phyloP scores from a whole-genome alignment of 2,888 invertebrate genomes.

The Eubasilissa splendida region DNA sequence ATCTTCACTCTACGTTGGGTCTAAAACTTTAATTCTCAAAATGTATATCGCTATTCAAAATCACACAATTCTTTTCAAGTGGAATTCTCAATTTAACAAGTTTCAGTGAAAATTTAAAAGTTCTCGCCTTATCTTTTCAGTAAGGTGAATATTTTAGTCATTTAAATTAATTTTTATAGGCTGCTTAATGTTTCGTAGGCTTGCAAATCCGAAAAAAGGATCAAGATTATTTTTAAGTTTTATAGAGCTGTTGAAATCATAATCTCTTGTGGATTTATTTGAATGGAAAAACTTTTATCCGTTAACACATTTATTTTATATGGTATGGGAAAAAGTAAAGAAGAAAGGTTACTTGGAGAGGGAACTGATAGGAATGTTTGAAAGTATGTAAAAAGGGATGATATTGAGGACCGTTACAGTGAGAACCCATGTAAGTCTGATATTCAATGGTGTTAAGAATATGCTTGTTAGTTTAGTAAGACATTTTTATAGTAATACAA shows the following conservation, averaged over 20 bases:
- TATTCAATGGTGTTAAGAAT: too few species aligned
- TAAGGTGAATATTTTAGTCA: conserved; percentile 32
- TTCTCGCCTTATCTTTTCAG: conserved; percentile 32
- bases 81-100: conserved; percentile 4
- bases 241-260: not conserved
- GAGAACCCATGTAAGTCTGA: too few species aligned
- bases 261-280: not conserved
- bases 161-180: conserved; percentile 42
- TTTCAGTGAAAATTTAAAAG: conserved; percentile 30
- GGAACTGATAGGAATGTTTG: too few species aligned
- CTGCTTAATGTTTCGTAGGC: conserved; percentile 36
- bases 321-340: not conserved
- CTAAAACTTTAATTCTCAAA: not conserved
- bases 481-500: too few species aligned
- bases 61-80: not conserved
- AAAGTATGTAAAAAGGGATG: too few species aligned
- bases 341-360: too few species aligned
- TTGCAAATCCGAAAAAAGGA: conserved; percentile 27
- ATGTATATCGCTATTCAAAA: not conserved
- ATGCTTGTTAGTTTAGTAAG: too few species aligned
- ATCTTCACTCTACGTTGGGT: not conserved
- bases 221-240: conserved; percentile 26
- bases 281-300: too few species aligned
- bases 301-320: conserved; percentile 1
- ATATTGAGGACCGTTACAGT: too few species aligned